These are phyloP conservation scores for Stegodyphus mimosarum DNA, from an alignment of 1,140 invertebrate species.

Conservation along the genomic window DNA sequence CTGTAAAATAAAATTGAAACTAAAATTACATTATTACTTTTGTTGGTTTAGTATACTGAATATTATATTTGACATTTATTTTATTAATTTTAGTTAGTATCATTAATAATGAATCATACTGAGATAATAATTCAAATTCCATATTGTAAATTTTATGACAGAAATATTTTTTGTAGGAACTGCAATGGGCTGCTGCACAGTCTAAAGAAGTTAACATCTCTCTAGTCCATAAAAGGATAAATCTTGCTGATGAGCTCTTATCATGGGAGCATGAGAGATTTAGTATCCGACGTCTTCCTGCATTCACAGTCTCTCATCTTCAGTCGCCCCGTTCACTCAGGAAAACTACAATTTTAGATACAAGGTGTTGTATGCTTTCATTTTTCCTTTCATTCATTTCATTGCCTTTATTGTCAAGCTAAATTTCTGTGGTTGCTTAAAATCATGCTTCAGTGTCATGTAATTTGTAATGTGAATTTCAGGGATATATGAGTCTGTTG, in stretches of 20 bases:
- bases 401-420: no score
- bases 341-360: slow-evolving; percentile 69
- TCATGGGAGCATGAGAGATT: slow-evolving; percentile 88
- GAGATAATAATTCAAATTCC: no score
- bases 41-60: no score
- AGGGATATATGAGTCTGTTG: no score
- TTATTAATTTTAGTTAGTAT: no score
- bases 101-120: no score
- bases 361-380: slow-evolving; percentile 66
- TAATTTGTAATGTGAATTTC: not conserved
- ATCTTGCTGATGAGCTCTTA: slow-evolving; percentile 90
- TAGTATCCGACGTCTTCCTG: slow-evolving; percentile 79
- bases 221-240: slow-evolving; percentile 96
- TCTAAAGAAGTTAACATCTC: slow-evolving; percentile 74
- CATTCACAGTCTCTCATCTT: slow-evolving; percentile 88
- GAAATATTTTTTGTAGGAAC: slow-evolving; percentile 66
- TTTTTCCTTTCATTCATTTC: no score
- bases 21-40: no score
- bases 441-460: not conserved
- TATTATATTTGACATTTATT: no score
- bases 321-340: slow-evolving; percentile 70
- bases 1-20: no score
- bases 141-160: no score
- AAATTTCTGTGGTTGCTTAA: no score
- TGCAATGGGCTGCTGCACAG: slow-evolving; percentile 71